Conservation (phyloP, 2,797 vertebrate genomes). For the Phataginus tricuspis region DNA sequence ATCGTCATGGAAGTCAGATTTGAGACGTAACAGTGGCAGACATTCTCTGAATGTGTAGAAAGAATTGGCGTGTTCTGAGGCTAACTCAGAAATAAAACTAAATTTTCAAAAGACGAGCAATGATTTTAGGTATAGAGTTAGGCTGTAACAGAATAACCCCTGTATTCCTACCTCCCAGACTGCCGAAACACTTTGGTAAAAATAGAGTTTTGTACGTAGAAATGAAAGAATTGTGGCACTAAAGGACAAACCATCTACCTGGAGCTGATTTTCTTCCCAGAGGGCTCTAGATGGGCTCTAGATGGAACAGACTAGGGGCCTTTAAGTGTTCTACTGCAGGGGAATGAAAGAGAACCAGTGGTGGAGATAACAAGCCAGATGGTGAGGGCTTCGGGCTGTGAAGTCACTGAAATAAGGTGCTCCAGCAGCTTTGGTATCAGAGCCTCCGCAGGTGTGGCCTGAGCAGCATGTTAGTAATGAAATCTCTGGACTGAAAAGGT, state of each 20-base stretch:
- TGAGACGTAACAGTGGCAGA: neutral
- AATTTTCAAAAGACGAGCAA: neutral
- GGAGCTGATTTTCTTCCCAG: neutral
- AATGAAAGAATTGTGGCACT: neutral
- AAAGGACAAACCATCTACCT: neutral
- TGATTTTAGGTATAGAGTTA: neutral
- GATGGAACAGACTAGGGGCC: neutral
- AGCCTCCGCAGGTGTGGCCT: neutral
- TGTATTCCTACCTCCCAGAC: neutral
- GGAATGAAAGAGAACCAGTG: neutral
- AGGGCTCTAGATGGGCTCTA: neutral
- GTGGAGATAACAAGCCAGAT: neutral
- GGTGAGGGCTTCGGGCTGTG: neutral
- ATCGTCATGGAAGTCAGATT: neutral
- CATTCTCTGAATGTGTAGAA: neutral
- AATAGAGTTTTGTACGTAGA: neutral
- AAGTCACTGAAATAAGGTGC: neutral
- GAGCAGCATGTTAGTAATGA: neutral
- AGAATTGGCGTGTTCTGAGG: neutral
- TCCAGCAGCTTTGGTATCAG: neutral
- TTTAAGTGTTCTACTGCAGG: neutral
- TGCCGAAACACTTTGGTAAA: neutral
- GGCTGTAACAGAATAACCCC: neutral
- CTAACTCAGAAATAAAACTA: neutral
- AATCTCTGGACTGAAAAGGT: neutral